Evolutionary conservation across 2,888 invertebrate genomes (phyloP).

Genomic region (Cynaeus angustus): DNA sequence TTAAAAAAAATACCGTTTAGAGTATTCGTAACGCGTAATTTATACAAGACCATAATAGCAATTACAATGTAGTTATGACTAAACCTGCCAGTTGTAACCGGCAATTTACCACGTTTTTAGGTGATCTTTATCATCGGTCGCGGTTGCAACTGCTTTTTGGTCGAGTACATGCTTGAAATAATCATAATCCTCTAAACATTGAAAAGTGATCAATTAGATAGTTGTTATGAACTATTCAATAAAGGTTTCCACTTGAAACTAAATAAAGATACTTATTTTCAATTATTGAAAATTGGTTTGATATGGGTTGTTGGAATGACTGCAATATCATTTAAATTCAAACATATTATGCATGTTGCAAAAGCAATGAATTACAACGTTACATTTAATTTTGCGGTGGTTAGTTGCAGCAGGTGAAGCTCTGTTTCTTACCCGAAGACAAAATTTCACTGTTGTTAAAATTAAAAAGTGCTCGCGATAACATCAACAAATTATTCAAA

Average conservation of each 20-base stretch:
- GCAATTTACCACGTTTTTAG: constrained; percentile 30
- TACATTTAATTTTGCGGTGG: too few relatives aligned
- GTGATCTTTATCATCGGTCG: constrained; percentile 44
- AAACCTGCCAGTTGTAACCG: constrained; percentile 9
- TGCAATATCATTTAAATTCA: too few relatives aligned
- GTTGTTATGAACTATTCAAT: too few relatives aligned
- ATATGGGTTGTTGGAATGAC: too few relatives aligned
- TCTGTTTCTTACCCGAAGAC: constrained; percentile 36
- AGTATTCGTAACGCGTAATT: constrained; percentile 9
- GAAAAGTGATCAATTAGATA: not conserved
- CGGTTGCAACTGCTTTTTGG: constrained; percentile 19
- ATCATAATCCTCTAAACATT: constrained; percentile 27
- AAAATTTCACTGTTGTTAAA: constrained; percentile 19
- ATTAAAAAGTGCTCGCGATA: constrained; percentile 18
- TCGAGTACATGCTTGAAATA: constrained; percentile 11
- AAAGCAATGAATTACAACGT: not conserved
- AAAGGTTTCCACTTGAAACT: too few relatives aligned
- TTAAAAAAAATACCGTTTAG: constrained; percentile 7
- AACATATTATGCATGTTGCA: constrained; percentile 7
- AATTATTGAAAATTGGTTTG: too few relatives aligned
- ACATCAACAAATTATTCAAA: constrained; percentile 18
- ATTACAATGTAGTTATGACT: constrained; percentile 10
- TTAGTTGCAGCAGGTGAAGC: constrained; percentile 21
- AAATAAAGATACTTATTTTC: too few relatives aligned
- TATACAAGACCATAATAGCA: constrained; percentile 3